Evolutionary conservation across 2,888 invertebrate species (phyloP).

Genomic region (Tricholauxania praeusta): DNA sequence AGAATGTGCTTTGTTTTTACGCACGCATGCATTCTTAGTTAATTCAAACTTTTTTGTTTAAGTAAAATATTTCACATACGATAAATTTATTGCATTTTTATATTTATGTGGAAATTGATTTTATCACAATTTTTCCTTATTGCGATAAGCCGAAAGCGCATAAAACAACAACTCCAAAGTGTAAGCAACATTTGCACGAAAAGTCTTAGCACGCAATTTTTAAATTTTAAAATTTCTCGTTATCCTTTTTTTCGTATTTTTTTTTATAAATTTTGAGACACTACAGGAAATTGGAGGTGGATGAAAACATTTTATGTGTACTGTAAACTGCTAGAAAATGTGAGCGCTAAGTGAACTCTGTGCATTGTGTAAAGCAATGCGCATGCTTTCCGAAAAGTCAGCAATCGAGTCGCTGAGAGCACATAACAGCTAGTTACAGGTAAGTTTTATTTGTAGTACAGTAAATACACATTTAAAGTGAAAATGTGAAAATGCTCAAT

Average conservation of each 20-base stretch:
- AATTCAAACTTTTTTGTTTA: neutral
- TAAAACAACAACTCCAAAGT: neutral
- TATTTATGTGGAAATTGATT: no score
- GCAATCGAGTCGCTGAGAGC: neutral
- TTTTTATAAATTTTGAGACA: no score
- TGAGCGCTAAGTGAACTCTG: neutral
- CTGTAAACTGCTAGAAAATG: conserved; percentile 12
- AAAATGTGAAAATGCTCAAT: no score
- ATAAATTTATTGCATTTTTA: no score
- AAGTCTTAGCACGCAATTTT: neutral
- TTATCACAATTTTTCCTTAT: neutral
- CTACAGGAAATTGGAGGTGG: no score
- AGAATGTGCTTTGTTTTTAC: neutral
- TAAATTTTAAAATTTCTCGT: neutral
- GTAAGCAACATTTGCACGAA: neutral
- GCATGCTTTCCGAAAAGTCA: conserved; percentile 24
- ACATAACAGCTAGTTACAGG: neutral
- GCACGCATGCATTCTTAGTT: conserved; percentile 5
- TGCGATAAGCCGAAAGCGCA: neutral
- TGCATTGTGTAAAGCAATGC: neutral
- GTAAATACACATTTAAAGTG: neutral
- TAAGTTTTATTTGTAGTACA: neutral
- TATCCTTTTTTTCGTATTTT: no score
- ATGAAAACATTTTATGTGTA: no score
- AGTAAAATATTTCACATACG: no score